Conservation (phyloP, 2,113 vertebrate species). For the Amazona vittata region DNA sequence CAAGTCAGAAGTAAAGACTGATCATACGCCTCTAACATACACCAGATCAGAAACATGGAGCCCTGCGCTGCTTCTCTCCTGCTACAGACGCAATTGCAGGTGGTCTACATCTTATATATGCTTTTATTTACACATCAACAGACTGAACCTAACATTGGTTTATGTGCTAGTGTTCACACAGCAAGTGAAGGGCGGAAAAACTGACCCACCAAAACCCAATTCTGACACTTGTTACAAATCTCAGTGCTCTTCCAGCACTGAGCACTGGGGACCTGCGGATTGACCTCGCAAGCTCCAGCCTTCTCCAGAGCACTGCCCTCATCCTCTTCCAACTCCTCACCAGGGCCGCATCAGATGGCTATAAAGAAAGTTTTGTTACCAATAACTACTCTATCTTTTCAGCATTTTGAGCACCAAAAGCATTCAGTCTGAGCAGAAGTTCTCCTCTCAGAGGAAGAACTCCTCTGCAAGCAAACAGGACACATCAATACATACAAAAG, state of each 20-base stretch:
- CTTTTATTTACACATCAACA: not conserved
- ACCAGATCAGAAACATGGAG: not conserved
- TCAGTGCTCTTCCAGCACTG: not conserved
- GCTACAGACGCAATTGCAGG: not conserved
- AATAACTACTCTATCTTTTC: not conserved
- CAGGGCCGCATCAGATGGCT: not conserved
- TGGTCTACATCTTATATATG: accelerated
- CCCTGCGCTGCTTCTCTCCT: not conserved
- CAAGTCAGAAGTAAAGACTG: not conserved
- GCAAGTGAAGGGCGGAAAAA: not conserved
- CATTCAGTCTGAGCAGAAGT: not conserved
- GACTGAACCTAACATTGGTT: not conserved
- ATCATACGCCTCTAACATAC: not conserved
- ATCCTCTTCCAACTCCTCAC: not conserved
- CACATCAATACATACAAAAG: not conserved
- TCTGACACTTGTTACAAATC: not conserved
- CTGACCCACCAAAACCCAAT: not conserved
- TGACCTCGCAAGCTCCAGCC: not conserved
- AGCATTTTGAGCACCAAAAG: not conserved
- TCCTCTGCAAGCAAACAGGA: not conserved
- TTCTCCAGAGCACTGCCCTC: not conserved
- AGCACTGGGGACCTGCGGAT: not conserved
- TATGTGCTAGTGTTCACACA: not conserved
- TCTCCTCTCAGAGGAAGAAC: not conserved
- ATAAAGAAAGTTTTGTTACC: not conserved